phyloP scores from a whole-genome alignment of 2,797 vertebrate genomes.

The Platyrinchus mystaceus region DNA sequence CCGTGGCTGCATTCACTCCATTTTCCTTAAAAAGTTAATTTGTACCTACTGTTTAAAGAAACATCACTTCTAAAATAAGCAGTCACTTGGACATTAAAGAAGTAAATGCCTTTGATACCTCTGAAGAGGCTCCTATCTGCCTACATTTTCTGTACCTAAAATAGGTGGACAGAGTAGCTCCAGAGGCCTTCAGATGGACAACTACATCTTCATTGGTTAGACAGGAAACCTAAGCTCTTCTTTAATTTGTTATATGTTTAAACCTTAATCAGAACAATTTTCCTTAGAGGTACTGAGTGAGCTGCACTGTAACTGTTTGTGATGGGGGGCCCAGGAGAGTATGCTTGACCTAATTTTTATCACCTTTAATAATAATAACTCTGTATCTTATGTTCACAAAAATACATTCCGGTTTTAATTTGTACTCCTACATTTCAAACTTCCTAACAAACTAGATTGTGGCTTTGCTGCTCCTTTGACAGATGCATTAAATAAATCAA shows the following conservation, averaged over 20 bases:
- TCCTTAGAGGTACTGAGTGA: not conserved
- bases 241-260: not conserved
- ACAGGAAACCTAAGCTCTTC: not conserved
- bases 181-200: not conserved
- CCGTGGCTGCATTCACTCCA: accelerated
- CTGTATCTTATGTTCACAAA: not conserved
- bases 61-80: not conserved
- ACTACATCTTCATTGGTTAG: not conserved
- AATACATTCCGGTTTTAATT: not conserved
- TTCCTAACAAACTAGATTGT: not conserved
- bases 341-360: not conserved
- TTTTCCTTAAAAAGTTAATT: not conserved
- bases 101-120: not conserved
- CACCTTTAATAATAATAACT: not conserved
- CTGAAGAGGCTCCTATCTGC: not conserved
- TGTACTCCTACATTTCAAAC: not conserved
- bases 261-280: not conserved
- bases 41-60: not conserved
- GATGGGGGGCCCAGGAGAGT: not conserved
- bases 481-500: not conserved
- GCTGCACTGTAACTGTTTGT: not conserved
- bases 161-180: not conserved
- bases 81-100: not conserved
- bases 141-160: not conserved
- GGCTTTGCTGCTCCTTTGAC: not conserved